Conservation (phyloP, 2,797 vertebrate genomes). For the Choloepus didactylus region DNA sequence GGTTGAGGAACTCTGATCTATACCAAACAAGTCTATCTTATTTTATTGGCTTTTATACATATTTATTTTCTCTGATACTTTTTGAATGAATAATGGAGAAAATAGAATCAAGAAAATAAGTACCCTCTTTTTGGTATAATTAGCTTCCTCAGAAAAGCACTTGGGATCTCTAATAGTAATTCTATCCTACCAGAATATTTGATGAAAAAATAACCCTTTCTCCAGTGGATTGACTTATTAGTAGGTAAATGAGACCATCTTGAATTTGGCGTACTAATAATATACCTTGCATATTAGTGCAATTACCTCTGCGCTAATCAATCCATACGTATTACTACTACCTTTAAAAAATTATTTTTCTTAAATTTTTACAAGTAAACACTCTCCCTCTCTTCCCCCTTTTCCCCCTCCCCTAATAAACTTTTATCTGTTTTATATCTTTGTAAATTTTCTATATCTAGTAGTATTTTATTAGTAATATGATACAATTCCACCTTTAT, state of each 20-base stretch:
- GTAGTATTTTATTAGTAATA: too few relatives aligned
- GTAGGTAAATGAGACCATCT: accelerated
- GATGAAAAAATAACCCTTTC: neutral
- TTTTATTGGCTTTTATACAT: neutral
- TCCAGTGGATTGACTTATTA: neutral
- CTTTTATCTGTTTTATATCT: too few relatives aligned
- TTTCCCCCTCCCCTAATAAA: too few relatives aligned
- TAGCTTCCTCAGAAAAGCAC: neutral
- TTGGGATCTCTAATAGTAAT: neutral
- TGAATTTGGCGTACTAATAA: neutral
- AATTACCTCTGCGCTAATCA: neutral
- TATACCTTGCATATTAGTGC: neutral
- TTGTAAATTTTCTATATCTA: too few relatives aligned
- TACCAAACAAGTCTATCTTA: neutral
- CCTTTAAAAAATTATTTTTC: too few relatives aligned
- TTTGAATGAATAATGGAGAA: neutral
- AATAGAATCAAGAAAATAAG: neutral
- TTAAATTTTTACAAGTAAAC: too few relatives aligned
- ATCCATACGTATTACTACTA: neutral
- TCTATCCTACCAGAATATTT: neutral
- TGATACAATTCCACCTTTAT: too few relatives aligned
- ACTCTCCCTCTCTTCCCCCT: too few relatives aligned
- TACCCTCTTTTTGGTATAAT: neutral
- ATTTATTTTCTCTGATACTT: neutral
- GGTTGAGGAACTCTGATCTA: neutral